Percentiles rank a stretch among this genome's conserved stretches.
Conservation (phyloP, 1,140 invertebrate genomes). For the Musca domestica region DNA sequence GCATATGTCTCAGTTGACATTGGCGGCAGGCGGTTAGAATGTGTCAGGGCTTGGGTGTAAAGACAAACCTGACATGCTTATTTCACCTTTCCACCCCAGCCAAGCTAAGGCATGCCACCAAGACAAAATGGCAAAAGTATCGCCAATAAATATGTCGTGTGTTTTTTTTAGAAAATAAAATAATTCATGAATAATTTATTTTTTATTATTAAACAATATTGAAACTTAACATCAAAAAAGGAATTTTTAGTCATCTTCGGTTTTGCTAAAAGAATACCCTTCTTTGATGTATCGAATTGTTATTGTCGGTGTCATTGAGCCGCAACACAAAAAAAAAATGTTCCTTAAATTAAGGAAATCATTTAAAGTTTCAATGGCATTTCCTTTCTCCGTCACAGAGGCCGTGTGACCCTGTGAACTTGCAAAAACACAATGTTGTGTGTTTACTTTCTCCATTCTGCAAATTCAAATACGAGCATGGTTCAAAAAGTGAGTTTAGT, state of each 20-base stretch:
- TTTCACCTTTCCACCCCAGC: too few species aligned
- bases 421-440: not conserved
- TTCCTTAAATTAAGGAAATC: constrained; percentile 15
- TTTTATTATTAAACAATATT: constrained; percentile 6
- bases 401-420: constrained; percentile 16
- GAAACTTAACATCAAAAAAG: not conserved
- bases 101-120: too few species aligned
- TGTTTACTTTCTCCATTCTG: too few species aligned
- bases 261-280: not conserved
- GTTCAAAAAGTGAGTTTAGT: too few species aligned
- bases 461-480: too few species aligned
- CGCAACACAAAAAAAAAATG: not conserved
- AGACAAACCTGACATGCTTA: too few species aligned
- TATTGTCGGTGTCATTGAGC: too few species aligned
- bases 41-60: too few species aligned
- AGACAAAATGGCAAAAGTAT: not conserved
- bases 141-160: not conserved
- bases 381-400: not conserved
- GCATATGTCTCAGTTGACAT: too few species aligned
- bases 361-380: constrained; percentile 1
- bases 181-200: constrained; percentile 18
- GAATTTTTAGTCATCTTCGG: too few species aligned
- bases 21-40: too few species aligned
- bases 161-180: not conserved
- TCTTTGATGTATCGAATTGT: not conserved